Evolutionary conservation across 2,113 vertebrate species (phyloP), one percentile per base, ranked within the genome.

Genomic region (Tylochromis polylepis): DNA sequence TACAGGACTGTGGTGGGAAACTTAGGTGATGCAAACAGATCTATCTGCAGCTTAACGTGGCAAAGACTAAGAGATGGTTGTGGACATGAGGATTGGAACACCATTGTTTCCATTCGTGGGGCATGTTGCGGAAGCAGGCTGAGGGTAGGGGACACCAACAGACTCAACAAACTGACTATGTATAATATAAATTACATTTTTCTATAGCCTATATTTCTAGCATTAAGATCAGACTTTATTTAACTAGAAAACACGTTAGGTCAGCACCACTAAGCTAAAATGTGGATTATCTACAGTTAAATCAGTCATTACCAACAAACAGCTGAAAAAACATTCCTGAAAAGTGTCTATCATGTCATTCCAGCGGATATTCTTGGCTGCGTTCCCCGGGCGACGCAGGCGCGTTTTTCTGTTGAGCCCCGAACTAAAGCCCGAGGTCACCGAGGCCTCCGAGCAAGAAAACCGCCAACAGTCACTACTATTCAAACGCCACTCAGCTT

Each of bases 341-440:
- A 22, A 38, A 38, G 6, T 38, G 4, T 8, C 10, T 38, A 12
- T 31, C 60, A 1, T 38, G 11, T 38, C 20, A 4, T 67, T 38
- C 34, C 12, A 70, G 65, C n/a, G n/a, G 5, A 15, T 43, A 10
- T n/a, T 16, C 22, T 12, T 15, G 5, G 15, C 3, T 7, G 24
- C 11, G 16, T 2, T 34, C 38, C 29, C 3, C 27, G 8, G 31
- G 43, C 16, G 3, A 6, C 16, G 9, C 24, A 1, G 49, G 2
- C 1, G 53, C 31, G 20, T 24, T 81, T 43, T 11, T 5, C 58
- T 84, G 67, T 27, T 55, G 11, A 8, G 5, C 56, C 4, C 43
- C 8, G 1, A 78, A 93, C 36, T 55, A 6, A 8, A 91, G 53
- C 72, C 83, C 90, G 91, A 31, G 86, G 90, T 41, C 53, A 7